Evolutionary conservation across 2,797 vertebrate species (phyloP).

Genomic region (Mycteria americana): DNA sequence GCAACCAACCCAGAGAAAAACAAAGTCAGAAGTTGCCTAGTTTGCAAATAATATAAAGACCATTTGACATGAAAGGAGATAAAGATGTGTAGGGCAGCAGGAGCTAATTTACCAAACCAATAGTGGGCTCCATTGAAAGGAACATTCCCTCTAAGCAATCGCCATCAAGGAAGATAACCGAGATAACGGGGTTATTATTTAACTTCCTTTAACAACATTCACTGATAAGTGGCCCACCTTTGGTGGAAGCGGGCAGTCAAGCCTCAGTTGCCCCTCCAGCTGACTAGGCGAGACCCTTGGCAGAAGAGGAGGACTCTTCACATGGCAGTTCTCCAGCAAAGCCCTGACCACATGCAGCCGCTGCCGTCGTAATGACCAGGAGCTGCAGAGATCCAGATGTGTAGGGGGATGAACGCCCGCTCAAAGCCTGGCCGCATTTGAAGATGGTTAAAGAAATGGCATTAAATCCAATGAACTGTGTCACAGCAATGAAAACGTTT

Average conservation of each 20-base stretch:
- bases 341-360: rapidly evolving
- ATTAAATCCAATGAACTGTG: background rate
- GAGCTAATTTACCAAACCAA: background rate
- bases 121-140: background rate
- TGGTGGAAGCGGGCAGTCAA: background rate
- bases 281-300: background rate
- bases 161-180: background rate
- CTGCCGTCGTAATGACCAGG: rapidly evolving
- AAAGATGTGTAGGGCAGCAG: background rate
- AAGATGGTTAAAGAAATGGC: background rate
- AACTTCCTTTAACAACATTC: background rate
- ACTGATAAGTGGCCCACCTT: background rate
- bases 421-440: background rate
- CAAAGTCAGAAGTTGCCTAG: background rate
- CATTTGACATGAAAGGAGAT: background rate
- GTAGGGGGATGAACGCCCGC: rapidly evolving
- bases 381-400: background rate
- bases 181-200: background rate
- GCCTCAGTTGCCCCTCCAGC: background rate
- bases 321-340: background rate
- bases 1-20: background rate
- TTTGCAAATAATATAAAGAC: background rate
- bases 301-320: background rate
- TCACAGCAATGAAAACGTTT: background rate
- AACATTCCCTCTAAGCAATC: background rate